Percentiles rank a stretch among this genome's conserved stretches.
phyloP scores from a whole-genome alignment of 2,888 invertebrate genomes.

The Melangyna quadrimaculata region DNA sequence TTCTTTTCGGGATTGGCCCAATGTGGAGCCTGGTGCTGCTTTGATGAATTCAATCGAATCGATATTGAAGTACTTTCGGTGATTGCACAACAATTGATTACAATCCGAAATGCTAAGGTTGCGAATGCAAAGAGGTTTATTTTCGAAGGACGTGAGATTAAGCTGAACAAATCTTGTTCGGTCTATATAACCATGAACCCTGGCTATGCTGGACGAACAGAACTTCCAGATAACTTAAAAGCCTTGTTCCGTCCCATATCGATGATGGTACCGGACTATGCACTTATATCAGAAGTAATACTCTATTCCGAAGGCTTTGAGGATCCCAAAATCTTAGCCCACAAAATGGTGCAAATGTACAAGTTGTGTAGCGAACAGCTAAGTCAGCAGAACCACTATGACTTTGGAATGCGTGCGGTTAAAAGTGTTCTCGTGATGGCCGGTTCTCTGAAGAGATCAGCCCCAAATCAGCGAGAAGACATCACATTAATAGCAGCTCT shows the following conservation, averaged over 20 bases:
- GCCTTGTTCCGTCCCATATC: slow-evolving; percentile 92
- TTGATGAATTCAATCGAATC: slow-evolving; percentile 95
- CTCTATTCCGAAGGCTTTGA: slow-evolving; percentile 97
- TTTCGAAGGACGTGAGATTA: slow-evolving; percentile 95
- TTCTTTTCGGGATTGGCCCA: slow-evolving; percentile 95
- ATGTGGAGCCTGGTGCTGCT: slow-evolving; percentile 95
- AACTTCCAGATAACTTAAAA: slow-evolving; percentile 93
- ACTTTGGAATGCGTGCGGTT: slow-evolving; percentile 96
- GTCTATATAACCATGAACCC: slow-evolving; percentile 97
- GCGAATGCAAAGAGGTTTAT: slow-evolving; percentile 87
- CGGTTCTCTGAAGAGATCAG: slow-evolving; percentile 91
- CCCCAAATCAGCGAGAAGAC: slow-evolving; percentile 92
- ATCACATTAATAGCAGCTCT: slow-evolving; percentile 92
- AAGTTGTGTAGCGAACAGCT: slow-evolving; percentile 94
- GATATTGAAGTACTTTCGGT: slow-evolving; percentile 95
- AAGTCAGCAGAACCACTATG: slow-evolving; percentile 95
- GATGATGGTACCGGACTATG: slow-evolving; percentile 97
- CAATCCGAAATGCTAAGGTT: slow-evolving; percentile 92
- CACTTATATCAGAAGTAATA: slow-evolving; percentile 94
- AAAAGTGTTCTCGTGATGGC: slow-evolving; percentile 97
- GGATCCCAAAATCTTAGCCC: slow-evolving; percentile 91
- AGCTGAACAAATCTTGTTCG: slow-evolving; percentile 89
- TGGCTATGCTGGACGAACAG: slow-evolving; percentile 94
- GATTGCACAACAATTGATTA: slow-evolving; percentile 94
- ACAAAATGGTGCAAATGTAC: slow-evolving; percentile 96